Conservation (phyloP, 35 echinoderm and acorn worm genomes). For the Lytechinus pictus region DNA sequence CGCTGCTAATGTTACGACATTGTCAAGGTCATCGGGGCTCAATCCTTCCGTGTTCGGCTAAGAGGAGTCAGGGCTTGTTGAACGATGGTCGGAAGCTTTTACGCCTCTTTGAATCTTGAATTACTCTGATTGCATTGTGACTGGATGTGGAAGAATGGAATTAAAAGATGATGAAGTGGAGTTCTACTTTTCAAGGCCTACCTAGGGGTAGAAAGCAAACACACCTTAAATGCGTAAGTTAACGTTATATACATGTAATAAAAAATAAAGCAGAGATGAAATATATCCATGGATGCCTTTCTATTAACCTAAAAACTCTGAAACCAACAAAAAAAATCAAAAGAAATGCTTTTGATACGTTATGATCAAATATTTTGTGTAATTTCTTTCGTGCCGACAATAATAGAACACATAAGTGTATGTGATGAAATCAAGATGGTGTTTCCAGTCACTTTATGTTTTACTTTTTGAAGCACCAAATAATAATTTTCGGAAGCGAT, state of each 20-base stretch:
- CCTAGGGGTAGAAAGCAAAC: background rate
- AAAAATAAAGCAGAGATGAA: too few species aligned
- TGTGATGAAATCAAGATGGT: too few species aligned
- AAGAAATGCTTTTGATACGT: too few species aligned
- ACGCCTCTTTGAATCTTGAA: constrained; percentile 9
- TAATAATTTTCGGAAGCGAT: too few species aligned
- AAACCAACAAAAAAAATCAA: too few species aligned
- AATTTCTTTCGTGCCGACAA: too few species aligned
- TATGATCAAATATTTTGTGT: too few species aligned
- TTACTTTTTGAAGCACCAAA: too few species aligned
- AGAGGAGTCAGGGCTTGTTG: background rate
- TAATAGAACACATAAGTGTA: too few species aligned
- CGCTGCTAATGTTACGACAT: background rate
- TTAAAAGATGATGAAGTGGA: background rate
- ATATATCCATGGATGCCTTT: too few species aligned
- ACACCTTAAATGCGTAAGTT: background rate
- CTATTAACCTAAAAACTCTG: too few species aligned
- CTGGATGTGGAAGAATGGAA: background rate
- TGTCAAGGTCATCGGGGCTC: background rate
- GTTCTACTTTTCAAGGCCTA: background rate
- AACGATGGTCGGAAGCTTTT: background rate
- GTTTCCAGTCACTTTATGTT: too few species aligned
- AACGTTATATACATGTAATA: background rate
- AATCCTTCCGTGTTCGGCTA: background rate
- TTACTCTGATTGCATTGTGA: background rate